Evolutionary conservation across 2,888 invertebrate species (phyloP).

Genomic region (Arge pagana): DNA sequence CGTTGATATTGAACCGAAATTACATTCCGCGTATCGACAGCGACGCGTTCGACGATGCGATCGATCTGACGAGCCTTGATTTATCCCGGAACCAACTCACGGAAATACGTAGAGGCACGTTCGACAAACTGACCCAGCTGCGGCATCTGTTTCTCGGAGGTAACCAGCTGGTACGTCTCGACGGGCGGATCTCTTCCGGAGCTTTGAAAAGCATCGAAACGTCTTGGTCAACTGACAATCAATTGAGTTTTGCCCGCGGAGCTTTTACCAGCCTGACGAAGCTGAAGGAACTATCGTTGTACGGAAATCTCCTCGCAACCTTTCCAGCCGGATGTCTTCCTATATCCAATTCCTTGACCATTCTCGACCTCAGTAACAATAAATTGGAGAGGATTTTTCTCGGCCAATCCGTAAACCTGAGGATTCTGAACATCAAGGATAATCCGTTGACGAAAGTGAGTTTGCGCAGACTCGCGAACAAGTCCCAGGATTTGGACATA

Average conservation of each 20-base stretch:
- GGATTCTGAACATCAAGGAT: background rate
- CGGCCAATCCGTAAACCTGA: background rate
- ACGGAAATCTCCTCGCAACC: background rate
- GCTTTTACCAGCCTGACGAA: conserved; percentile 17
- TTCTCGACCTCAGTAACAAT: background rate
- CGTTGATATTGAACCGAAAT: conserved; percentile 38
- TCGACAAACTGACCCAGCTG: conserved; percentile 32
- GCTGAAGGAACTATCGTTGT: conserved; percentile 3
- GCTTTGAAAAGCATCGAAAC: conserved; percentile 31
- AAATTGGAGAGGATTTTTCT: background rate
- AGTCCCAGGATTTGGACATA: background rate
- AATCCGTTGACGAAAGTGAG: background rate
- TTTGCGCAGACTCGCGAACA: background rate
- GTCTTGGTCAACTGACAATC: conserved; percentile 1
- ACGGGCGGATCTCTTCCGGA: conserved; percentile 34
- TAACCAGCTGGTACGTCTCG: conserved; percentile 32
- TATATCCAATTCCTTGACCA: background rate
- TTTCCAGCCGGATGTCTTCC: conserved; percentile 4
- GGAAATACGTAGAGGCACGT: conserved; percentile 31
- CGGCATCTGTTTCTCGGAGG: conserved; percentile 36
- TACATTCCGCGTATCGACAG: conserved; percentile 35
- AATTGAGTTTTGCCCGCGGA: conserved; percentile 9
- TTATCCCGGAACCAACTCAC: conserved; percentile 38
- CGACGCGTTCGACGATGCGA: conserved; percentile 39
- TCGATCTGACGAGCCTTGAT: conserved; percentile 36